Conservation (phyloP, 53 echinoderm and acorn worm genomes). For the Actinopyga echinites region DNA sequence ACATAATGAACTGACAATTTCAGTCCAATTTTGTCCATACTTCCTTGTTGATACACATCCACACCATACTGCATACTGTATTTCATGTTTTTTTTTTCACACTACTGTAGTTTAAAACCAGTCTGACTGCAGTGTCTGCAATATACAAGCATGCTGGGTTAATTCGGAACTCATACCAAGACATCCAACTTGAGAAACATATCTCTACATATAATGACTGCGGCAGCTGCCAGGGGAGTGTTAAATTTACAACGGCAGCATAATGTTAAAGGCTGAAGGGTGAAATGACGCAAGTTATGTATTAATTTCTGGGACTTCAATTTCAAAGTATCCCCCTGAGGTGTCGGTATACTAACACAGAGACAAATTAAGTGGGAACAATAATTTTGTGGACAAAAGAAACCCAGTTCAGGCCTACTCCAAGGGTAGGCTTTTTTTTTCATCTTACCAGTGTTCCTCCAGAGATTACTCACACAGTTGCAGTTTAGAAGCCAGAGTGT, state of each 20-base stretch:
- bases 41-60: too few species aligned
- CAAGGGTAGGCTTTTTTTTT: background rate
- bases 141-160: too few species aligned
- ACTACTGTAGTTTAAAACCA: too few species aligned
- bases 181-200: too few species aligned
- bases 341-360: conserved; percentile 23
- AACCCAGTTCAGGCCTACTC: conserved; percentile 7
- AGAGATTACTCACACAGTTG: background rate
- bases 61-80: too few species aligned
- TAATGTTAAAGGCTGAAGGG: conserved; percentile 2
- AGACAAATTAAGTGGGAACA: conserved; percentile 33
- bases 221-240: background rate
- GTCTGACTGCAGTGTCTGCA: too few species aligned
- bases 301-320: conserved; percentile 16
- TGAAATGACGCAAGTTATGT: conserved; percentile 16
- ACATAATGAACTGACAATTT: too few species aligned
- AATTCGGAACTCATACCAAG: too few species aligned
- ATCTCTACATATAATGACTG: background rate
- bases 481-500: background rate
- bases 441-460: background rate
- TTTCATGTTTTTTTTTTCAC: too few species aligned
- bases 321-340: conserved; percentile 11
- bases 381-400: conserved; percentile 9
- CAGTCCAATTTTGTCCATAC: too few species aligned
- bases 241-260: conserved; percentile 17